phyloP scores from a whole-genome alignment of 2,888 invertebrate genomes.

The Auanema freiburgensis region DNA sequence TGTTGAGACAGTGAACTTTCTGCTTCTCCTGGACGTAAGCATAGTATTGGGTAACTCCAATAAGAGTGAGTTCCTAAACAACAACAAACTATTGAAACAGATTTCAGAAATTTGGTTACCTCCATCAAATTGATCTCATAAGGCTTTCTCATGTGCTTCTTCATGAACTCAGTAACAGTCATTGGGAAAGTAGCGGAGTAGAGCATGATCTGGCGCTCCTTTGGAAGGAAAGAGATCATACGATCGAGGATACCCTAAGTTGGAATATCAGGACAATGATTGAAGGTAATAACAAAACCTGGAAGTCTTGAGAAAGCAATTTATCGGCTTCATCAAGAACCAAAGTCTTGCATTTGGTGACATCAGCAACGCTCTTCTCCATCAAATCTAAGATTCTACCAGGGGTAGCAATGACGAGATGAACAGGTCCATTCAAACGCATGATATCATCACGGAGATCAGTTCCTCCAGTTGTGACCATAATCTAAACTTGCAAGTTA shows the following conservation, averaged over 20 bases:
- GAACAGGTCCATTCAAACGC: slow-evolving; percentile 93
- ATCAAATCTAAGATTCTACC: slow-evolving; percentile 98
- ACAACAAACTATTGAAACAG: background rate
- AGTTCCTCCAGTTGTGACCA: slow-evolving; percentile 99
- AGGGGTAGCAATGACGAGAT: slow-evolving; percentile 97
- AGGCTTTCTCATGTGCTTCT: slow-evolving; percentile 88
- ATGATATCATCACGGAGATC: slow-evolving; percentile 91
- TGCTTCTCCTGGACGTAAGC: slow-evolving; percentile 99
- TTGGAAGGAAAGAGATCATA: slow-evolving; percentile 88
- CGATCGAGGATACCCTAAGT: slow-evolving; percentile 87
- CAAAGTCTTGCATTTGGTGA: slow-evolving; percentile 92
- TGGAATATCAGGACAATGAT: background rate
- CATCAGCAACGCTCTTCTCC: slow-evolving; percentile 92
- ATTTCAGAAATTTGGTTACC: slow-evolving; percentile 29
- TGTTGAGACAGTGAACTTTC: slow-evolving; percentile 99
- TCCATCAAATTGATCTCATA: slow-evolving; percentile 99
- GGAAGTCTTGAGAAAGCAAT: slow-evolving; percentile 96
- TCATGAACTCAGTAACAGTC: slow-evolving; percentile 98
- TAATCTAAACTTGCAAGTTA: slow-evolving; percentile 71
- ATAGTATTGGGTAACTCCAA: slow-evolving; percentile 99
- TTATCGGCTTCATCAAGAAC: slow-evolving; percentile 99
- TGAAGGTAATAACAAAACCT: slow-evolving; percentile 64
- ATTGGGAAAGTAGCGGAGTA: slow-evolving; percentile 99
- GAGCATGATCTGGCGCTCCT: slow-evolving; percentile 92
- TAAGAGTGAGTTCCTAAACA: slow-evolving; percentile 82